phyloP scores from a whole-genome alignment of 2,113 vertebrate species.

The Ceratotherium simum region DNA sequence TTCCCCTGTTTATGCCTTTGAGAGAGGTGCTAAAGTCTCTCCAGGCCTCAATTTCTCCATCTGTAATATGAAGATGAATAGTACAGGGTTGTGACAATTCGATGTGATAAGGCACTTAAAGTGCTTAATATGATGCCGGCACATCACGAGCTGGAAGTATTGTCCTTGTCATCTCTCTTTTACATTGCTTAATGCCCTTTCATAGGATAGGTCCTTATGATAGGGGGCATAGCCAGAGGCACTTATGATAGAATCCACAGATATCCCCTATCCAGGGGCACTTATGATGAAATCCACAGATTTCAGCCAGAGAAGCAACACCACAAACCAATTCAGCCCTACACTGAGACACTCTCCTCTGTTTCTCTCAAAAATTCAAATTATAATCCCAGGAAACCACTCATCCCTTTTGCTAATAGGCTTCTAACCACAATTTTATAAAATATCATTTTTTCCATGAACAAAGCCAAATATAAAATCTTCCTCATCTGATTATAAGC shows the following conservation, averaged over 20 bases:
- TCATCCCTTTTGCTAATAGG: conserved; percentile 75
- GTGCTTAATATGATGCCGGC: not conserved
- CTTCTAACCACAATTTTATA: conserved; percentile 82
- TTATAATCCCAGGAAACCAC: conserved; percentile 78
- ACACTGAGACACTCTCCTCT: conserved; percentile 54
- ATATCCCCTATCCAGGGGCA: not conserved
- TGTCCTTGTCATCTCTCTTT: not conserved
- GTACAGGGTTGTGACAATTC: not conserved
- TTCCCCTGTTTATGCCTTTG: not conserved
- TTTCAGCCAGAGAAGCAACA: conserved; percentile 24
- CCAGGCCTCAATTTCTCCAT: not conserved
- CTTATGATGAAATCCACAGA: not conserved
- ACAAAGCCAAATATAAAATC: conserved; percentile 86
- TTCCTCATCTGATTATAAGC: conserved; percentile 82
- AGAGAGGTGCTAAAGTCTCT: conserved; percentile 19
- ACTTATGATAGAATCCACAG: not conserved
- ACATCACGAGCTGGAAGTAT: not conserved
- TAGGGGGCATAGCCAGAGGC: not conserved
- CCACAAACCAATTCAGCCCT: not conserved
- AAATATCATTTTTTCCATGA: conserved; percentile 84
- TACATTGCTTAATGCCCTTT: not conserved
- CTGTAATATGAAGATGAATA: not conserved
- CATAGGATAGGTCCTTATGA: conserved; percentile 27
- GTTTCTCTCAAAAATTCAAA: conserved; percentile 60
- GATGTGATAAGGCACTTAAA: not conserved